Evolutionary conservation across 2,888 invertebrate species (phyloP).

Genomic region (Coremacera marginata): DNA sequence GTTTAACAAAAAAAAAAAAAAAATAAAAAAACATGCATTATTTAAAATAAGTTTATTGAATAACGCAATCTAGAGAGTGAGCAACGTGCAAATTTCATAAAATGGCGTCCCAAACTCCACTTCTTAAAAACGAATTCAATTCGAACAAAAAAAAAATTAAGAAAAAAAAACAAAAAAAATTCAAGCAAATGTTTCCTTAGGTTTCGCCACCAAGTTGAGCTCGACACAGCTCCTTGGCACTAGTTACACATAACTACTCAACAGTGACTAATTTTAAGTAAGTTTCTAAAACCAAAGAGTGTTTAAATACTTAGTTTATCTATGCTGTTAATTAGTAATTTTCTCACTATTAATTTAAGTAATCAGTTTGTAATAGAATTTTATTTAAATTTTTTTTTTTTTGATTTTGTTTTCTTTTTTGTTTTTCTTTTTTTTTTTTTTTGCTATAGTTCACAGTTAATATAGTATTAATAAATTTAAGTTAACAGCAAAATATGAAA

Average conservation of each 20-base stretch:
- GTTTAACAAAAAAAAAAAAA: neutral
- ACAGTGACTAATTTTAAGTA: constrained; percentile 37
- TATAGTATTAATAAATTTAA: constrained; percentile 39
- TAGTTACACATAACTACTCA: constrained; percentile 1
- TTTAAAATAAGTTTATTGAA: constrained; percentile 3
- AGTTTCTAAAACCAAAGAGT: constrained; percentile 63
- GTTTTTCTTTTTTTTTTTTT: neutral
- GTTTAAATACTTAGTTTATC: constrained; percentile 31
- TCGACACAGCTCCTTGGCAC: neutral
- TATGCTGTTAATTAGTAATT: neutral
- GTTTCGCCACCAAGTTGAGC: neutral
- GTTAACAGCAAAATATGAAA: constrained; percentile 18
- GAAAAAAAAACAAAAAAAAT: neutral
- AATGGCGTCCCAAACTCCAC: neutral
- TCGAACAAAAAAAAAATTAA: neutral
- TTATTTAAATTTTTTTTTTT: neutral
- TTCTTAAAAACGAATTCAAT: constrained; percentile 12
- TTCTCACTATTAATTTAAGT: constrained; percentile 32
- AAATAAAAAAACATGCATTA: neutral
- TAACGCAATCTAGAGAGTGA: constrained; percentile 27
- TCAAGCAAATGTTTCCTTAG: neutral
- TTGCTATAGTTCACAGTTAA: constrained; percentile 32
- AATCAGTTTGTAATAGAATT: constrained; percentile 8
- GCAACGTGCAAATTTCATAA: constrained; percentile 25
- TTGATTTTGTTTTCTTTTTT: constrained; percentile 4